phyloP scores from a whole-genome alignment of 1,140 invertebrate species.

The Hycleus phaleratus region DNA sequence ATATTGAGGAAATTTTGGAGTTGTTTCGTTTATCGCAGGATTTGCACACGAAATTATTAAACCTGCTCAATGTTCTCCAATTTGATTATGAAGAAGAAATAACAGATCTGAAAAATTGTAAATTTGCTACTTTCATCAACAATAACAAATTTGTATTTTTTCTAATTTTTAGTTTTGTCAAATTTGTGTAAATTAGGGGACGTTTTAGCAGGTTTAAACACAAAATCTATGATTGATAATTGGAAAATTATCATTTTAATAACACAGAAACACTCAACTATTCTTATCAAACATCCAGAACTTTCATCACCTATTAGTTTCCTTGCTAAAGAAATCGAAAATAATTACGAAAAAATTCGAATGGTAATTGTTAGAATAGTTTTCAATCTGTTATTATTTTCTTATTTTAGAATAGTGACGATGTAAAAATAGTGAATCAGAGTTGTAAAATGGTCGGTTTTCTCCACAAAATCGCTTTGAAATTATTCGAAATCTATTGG shows the following conservation, averaged over 20 bases:
- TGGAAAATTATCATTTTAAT: constrained; percentile 14
- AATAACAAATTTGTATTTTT: background rate
- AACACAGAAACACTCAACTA: constrained; percentile 1
- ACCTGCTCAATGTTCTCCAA: background rate
- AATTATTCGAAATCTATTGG: constrained; percentile 10
- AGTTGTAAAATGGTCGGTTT: constrained; percentile 7
- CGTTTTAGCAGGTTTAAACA: constrained; percentile 7
- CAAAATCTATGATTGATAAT: constrained; percentile 12
- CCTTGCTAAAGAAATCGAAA: constrained; percentile 4
- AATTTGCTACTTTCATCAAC: background rate
- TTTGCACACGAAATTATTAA: constrained; percentile 9
- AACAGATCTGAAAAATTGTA: background rate
- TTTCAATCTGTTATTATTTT: background rate
- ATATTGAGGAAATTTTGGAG: constrained; percentile 7
- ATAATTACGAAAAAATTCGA: background rate
- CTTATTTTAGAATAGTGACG: background rate
- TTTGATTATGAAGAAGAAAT: constrained; percentile 1
- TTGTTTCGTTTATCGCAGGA: constrained; percentile 12
- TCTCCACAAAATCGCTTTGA: constrained; percentile 16
- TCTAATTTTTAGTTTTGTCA: constrained; percentile 9
- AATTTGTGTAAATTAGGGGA: constrained; percentile 6
- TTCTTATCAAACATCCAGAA: background rate
- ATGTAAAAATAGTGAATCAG: background rate
- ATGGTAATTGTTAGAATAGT: background rate
- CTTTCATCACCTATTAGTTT: constrained; percentile 1